Evolutionary conservation across 2,888 invertebrate species (phyloP), one percentile per base, ranked within the genome.

Genomic region (Eupithecia tripunctaria): DNA sequence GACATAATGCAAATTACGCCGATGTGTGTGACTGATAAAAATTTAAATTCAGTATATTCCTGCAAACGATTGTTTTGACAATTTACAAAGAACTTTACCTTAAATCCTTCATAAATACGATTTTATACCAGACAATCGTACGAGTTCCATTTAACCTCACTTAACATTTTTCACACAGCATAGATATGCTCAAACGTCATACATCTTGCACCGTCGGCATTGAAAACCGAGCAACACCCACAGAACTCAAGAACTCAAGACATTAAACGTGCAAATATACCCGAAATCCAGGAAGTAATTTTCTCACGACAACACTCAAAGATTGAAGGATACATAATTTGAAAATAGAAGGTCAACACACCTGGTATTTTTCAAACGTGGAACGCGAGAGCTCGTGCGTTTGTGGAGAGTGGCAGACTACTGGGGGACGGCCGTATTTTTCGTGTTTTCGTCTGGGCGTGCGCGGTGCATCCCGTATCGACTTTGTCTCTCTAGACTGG

Each of bases 381-480:
- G 60, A 67, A 66, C 75, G 73, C 71, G 71, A 71, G 73, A 71
- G 73, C 66, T 73, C 68, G 68, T 67, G n/a, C 51, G 3, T 43
- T 51, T 36, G 29, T 38, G 62, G 47, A 64, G 76, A 36, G 38
- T n/a, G 67, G 38, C 60, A 64, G 64, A 32, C 66, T 68, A 76
- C 76, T 76, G 74, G 67, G 71, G 71, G 43, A 36, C 29, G 18
- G 36, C 29, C n/a, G 3, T 27, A 69, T 70, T 71, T 76, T 75
- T 73, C 60, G 71, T 67, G 43, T 68, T 27, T 41, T 21, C 12
- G 12, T 56, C 47, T 67, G 71, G 67, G 71, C 65, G 36, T 76
- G 73, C 76, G 73, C 73, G 70, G n/a, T 73, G 74, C 73, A 76
- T 51, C 70, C 64, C 47, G 21, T 32, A 75, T 72, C 41, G 72